phyloP scores from a whole-genome alignment of 2,888 invertebrate species.

The Nasonia oneida region DNA sequence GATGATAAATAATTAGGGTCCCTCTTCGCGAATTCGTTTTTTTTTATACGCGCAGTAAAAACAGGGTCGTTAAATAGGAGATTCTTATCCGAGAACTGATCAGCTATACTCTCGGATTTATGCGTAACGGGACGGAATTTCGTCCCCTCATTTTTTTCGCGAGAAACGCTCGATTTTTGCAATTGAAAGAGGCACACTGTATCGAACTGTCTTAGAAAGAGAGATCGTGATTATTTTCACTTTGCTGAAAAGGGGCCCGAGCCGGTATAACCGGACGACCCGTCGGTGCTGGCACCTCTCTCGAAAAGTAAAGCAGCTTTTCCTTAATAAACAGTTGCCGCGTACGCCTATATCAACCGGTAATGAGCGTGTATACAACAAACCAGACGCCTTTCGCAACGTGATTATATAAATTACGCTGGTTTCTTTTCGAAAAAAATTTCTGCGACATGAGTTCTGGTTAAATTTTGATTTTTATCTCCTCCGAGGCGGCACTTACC shows the following conservation, averaged over 20 bases:
- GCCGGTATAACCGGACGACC: not conserved
- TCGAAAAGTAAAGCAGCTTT: not conserved
- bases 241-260: not conserved
- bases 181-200: not conserved
- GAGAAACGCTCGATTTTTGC: not conserved
- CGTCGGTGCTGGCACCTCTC: not conserved
- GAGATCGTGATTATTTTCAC: not conserved
- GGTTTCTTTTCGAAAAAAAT: conserved; percentile 3
- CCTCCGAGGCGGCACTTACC: conserved; percentile 23
- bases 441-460: not conserved
- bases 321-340: conserved; percentile 7
- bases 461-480: conserved; percentile 36
- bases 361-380: conserved; percentile 27
- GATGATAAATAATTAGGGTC: not conserved
- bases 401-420: conserved; percentile 23
- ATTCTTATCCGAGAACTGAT: conserved; percentile 29
- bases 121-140: conserved; percentile 45
- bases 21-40: not conserved
- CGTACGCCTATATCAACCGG: not conserved
- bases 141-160: not conserved
- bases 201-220: not conserved
- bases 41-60: not conserved
- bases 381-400: not conserved
- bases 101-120: not conserved
- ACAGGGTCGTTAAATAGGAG: not conserved